These are phyloP conservation scores for Limenitis camilla DNA, from an alignment of 2,888 invertebrate species.

Conservation along the genomic window DNA sequence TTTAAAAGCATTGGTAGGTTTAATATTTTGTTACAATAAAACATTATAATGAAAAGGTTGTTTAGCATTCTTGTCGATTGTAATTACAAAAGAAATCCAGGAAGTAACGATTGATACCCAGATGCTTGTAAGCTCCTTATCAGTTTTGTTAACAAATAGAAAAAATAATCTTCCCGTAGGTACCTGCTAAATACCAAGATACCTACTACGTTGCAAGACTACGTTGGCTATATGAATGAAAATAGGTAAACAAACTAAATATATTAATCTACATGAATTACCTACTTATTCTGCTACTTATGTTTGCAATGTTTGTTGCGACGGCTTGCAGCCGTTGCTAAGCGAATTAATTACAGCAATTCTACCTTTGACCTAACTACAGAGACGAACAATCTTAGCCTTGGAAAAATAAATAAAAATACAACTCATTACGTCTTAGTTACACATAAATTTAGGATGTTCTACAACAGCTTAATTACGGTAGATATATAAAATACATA, in stretches of 20 bases:
- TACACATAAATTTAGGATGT: not conserved
- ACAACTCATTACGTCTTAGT: too few species aligned
- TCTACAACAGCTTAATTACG: not conserved
- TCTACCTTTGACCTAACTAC: not conserved
- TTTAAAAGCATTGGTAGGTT: not conserved
- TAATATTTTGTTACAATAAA: too few species aligned
- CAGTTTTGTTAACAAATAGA: too few species aligned
- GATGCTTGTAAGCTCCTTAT: too few species aligned
- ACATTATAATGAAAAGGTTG: too few species aligned
- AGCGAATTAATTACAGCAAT: constrained; percentile 1
- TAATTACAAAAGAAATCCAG: too few species aligned
- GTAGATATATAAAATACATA: not conserved
- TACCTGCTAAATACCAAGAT: too few species aligned
- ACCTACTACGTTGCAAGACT: too few species aligned
- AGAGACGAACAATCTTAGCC: not conserved
- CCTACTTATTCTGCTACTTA: not conserved
- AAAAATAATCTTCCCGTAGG: too few species aligned
- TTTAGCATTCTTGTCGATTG: too few species aligned
- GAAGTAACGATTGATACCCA: too few species aligned
- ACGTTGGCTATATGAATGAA: too few species aligned
- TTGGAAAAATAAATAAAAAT: not conserved
- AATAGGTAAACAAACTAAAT: not conserved
- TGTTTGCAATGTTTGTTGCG: constrained; percentile 9
- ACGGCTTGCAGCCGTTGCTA: constrained; percentile 10
- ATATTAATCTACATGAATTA: not conserved